Evolutionary conservation across 2,113 vertebrate species (phyloP), one percentile per base, ranked within the genome.

Genomic region (Triplophysa rosa): DNA sequence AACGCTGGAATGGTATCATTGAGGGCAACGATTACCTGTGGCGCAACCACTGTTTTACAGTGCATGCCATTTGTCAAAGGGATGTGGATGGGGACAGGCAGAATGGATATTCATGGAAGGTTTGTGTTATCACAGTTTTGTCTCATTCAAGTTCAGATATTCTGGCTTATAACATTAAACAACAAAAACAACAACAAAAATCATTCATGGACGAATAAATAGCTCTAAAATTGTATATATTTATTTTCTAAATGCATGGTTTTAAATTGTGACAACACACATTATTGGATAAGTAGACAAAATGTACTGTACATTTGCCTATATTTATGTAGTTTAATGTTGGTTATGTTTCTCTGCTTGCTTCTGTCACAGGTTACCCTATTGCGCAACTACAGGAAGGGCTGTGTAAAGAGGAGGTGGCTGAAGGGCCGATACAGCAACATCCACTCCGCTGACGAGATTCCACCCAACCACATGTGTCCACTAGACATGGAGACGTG

Each of bases 71-170:
- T 29, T 98, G 95, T 78, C 90, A 59, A 69, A 88, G 87, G 76
- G 95, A 98, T 82, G 89, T 97, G 7, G 93, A 96, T 68, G 5
- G 87, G 0, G 95, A 97, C 86, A 75, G 92, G 1, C 80, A 87
- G 2, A 78, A 85, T 1, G 95, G 95, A 0, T 90, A 92, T 23
- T 95, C 95, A 63, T 97, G 95, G 95, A 95, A 94, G 95, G 96
- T 97, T 86, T 82, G 88, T 56, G 42, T 33, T 49, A 42, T 61
- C 4, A 1, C 29, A 54, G 49, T 4, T 54, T 17, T 17, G 49
- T 6, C 14, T 1, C 49, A 54, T 54, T 0, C 7, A 58, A 5
- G 2, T 58, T 45, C 8, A 45, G 8, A 45, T 45, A 12, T 12
- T 12, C 42, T 12, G 10, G 42, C 10, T 45, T 45, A 45, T 45